Evolutionary conservation across 2,888 invertebrate genomes (phyloP).

Genomic region (Mythimna impura): DNA sequence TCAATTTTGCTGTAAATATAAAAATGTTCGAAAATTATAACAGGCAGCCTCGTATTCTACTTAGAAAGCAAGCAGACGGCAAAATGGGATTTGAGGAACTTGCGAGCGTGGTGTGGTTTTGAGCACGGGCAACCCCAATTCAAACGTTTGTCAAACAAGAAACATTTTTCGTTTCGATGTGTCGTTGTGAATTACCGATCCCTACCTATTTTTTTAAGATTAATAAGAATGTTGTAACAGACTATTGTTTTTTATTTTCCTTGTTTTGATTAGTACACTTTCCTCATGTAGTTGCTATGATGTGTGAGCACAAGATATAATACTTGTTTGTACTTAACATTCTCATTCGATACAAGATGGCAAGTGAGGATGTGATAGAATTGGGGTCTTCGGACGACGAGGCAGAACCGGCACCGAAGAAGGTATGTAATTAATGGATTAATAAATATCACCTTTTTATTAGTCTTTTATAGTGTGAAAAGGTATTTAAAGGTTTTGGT

Average conservation of each 20-base stretch:
- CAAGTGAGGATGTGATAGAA: conserved; percentile 85
- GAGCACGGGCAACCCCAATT: conserved; percentile 9
- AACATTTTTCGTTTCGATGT: conserved; percentile 38
- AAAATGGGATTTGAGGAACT: neutral
- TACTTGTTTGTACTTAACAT: conserved; percentile 3
- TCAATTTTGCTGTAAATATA: too few species aligned
- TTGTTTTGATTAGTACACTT: neutral
- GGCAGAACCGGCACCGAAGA: conserved; percentile 81
- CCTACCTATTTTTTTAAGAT: conserved; percentile 22
- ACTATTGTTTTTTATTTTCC: neutral
- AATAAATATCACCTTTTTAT: neutral
- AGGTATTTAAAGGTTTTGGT: neutral
- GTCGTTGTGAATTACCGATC: conserved; percentile 24
- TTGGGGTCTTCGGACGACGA: conserved; percentile 88
- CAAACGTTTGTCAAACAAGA: conserved; percentile 30
- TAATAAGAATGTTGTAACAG: conserved; percentile 10
- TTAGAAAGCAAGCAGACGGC: too few species aligned
- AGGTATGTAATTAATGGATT: conserved; percentile 68
- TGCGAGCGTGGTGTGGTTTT: neutral
- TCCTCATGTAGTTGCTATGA: conserved; percentile 1
- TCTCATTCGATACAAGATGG: conserved; percentile 72
- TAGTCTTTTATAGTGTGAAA: neutral
- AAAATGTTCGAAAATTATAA: too few species aligned
- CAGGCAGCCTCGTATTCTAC: too few species aligned
- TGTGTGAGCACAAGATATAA: conserved; percentile 11